Evolutionary conservation across 2,888 invertebrate species (phyloP), one percentile per base, ranked within the genome.

Genomic region (Clusia tigrina): DNA sequence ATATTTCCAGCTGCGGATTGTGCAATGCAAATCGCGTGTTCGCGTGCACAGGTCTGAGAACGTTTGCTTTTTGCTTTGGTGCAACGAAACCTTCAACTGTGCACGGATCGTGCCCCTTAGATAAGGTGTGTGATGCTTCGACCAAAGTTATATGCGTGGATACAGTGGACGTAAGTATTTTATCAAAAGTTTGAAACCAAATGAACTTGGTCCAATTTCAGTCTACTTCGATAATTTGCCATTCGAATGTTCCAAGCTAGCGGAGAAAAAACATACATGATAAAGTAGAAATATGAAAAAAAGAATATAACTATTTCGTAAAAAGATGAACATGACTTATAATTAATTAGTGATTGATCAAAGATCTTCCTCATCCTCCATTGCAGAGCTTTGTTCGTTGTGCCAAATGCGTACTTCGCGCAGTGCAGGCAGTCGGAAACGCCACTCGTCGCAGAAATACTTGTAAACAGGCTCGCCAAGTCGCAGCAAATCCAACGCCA

Each of bases 401-500:
- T 73, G 26, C 84, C 83, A 84, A 23, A 60, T 32, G 1, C 74
- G 73, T 0, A 79, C 79, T 26, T 76, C 69, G 2, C 76, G 73
- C 46, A 78, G 63, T 0, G 80, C 70, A 1, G 84, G 84, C 54
- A 84, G 69, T 5, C 84, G 75, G 54, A 83, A 77, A 9, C 84
- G 74, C 82, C 82, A 84, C 61, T 84, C 84, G 42, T 84, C 82
- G 20, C 71, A 73, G 18, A 83, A 74, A 48, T 78, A 81, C 15
- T 73, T 70, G 63, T 80, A 84, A 5, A 81, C 70, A 0, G 69
- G 59, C 17, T 80, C 78, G 3, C 84, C 83, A 10, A 83, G 67
- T 18, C 72, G 74, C 23, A 82, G 61, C 6, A 84, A 55, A 54
- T 84, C 83, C 10, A 73, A 67, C 1, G 79, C 69, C 24, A 77